These are phyloP conservation scores for Protonibea diacanthus DNA, from an alignment of 2,797 vertebrate species.

Conservation along the genomic window DNA sequence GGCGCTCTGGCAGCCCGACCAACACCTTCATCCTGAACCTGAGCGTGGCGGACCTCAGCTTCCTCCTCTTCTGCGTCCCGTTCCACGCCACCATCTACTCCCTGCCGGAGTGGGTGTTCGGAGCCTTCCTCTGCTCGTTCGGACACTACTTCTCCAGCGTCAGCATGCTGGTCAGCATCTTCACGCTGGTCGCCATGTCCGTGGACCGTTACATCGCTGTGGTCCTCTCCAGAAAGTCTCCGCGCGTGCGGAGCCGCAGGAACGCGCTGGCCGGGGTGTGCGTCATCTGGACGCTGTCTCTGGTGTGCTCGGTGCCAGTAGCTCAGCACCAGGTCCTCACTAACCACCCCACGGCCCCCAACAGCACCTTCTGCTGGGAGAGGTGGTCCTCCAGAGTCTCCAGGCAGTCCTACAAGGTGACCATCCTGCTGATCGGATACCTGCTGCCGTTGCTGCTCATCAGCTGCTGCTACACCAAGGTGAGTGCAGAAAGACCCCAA, in stretches of 20 bases:
- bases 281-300: slow-evolving; percentile 85
- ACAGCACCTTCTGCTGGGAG: slow-evolving; percentile 92
- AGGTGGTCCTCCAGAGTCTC: slow-evolving; percentile 78
- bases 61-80: slow-evolving; percentile 87
- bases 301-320: slow-evolving; percentile 86
- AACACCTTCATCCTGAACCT: slow-evolving; percentile 91
- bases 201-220: slow-evolving; percentile 91
- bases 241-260: slow-evolving; percentile 82
- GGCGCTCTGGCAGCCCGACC: slow-evolving; percentile 80
- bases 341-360: slow-evolving; percentile 82
- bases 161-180: slow-evolving; percentile 91
- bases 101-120: slow-evolving; percentile 88
- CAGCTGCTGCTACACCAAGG: slow-evolving; percentile 90
- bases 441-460: slow-evolving; percentile 90
- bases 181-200: slow-evolving; percentile 91
- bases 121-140: slow-evolving; percentile 87
- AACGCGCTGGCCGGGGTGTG: slow-evolving; percentile 83
- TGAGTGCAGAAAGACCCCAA: slow-evolving; percentile 60
- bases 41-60: slow-evolving; percentile 88
- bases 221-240: slow-evolving; percentile 83
- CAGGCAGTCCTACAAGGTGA: slow-evolving; percentile 83
- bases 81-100: slow-evolving; percentile 88
- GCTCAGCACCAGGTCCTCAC: slow-evolving; percentile 87
- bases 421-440: slow-evolving; percentile 87
- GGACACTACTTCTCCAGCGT: slow-evolving; percentile 88